phyloP scores from a whole-genome alignment of 1,140 invertebrate species.

The Teleogryllus occipitalis region DNA sequence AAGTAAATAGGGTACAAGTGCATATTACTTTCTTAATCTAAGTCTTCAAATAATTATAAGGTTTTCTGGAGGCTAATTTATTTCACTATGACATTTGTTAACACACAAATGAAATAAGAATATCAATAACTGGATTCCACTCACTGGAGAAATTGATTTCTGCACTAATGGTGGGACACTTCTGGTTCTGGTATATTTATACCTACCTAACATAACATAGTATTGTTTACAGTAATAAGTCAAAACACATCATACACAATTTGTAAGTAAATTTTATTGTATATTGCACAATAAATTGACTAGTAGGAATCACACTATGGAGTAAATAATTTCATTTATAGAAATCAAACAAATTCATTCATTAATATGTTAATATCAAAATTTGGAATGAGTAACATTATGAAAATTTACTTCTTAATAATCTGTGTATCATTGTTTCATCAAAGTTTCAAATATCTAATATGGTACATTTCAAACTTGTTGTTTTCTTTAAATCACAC shows the following conservation, averaged over 20 bases:
- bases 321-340: neutral
- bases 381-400: neutral
- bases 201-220: neutral
- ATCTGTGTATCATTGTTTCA: too few species aligned
- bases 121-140: too few species aligned
- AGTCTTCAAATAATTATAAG: too few species aligned
- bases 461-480: neutral
- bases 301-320: neutral
- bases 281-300: constrained; percentile 5
- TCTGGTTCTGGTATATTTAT: neutral
- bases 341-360: neutral
- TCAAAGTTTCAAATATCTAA: neutral
- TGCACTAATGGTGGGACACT: neutral
- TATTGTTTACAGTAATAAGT: neutral
- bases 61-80: too few species aligned
- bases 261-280: constrained; percentile 2
- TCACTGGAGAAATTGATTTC: too few species aligned
- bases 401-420: neutral
- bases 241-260: neutral
- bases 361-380: neutral
- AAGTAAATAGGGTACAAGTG: too few species aligned
- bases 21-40: too few species aligned
- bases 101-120: too few species aligned
- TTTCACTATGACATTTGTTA: too few species aligned
- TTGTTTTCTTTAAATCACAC: neutral